Conservation (phyloP, 37 sponge, comb jelly and placozoan species). For the Haliclona indistincta region DNA sequence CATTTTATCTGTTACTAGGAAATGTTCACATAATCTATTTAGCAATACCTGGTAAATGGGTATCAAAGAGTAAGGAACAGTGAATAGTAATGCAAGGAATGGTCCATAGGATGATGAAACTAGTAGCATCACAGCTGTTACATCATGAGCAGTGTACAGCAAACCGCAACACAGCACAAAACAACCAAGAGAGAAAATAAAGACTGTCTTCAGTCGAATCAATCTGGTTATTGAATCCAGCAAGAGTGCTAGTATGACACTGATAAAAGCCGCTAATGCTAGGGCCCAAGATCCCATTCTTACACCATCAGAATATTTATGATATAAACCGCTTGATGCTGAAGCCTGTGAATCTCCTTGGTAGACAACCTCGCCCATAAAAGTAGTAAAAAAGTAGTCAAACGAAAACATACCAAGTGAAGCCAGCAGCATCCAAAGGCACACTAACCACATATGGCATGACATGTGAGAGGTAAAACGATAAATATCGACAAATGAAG, state of each 20-base stretch:
- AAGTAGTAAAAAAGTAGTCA: constrained; percentile 21
- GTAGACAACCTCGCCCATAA: constrained; percentile 28
- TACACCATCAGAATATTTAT: constrained; percentile 13
- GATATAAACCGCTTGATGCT: background rate
- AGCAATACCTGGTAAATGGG: background rate
- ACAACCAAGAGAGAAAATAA: background rate
- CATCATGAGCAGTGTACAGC: background rate
- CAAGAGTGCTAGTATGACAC: background rate
- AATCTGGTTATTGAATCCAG: background rate
- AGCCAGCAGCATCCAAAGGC: background rate
- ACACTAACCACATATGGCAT: constrained; percentile 1
- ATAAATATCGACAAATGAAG: background rate
- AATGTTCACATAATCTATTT: too few species aligned
- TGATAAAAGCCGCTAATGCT: background rate
- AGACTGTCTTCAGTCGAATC: background rate
- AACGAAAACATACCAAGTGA: background rate
- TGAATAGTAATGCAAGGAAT: background rate
- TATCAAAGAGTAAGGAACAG: background rate
- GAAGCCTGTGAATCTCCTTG: constrained; percentile 6
- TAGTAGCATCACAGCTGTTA: background rate
- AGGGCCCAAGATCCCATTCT: background rate
- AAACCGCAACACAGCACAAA: background rate
- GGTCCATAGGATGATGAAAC: too few species aligned
- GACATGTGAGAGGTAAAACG: constrained; percentile 27
- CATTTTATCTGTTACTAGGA: too few species aligned